phyloP scores from a whole-genome alignment of 2,797 vertebrate genomes.

The Notamacropus eugenii region DNA sequence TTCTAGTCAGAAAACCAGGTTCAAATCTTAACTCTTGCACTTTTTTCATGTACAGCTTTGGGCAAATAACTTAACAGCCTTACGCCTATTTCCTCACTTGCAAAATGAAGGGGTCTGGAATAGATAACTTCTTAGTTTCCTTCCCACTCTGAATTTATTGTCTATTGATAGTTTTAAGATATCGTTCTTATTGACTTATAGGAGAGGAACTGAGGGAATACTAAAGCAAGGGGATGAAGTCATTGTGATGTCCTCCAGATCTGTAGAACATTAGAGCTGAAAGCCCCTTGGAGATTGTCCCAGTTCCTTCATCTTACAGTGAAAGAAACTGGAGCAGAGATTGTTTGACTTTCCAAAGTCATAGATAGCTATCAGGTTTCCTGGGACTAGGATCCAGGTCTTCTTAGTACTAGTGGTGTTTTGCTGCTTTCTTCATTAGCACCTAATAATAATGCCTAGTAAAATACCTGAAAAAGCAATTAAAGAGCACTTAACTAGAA shows the following conservation, averaged over 20 bases:
- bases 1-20: no score
- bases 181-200: not conserved
- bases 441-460: not conserved
- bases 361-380: not conserved
- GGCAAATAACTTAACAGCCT: no score
- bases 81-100: no score
- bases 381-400: not conserved
- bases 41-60: no score
- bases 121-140: no score
- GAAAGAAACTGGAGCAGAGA: not conserved
- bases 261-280: not conserved
- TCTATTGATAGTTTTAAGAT: not conserved
- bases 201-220: not conserved
- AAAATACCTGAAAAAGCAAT: not conserved
- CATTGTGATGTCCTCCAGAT: not conserved
- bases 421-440: not conserved
- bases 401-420: not conserved
- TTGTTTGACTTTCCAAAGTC: not conserved
- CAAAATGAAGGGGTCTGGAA: no score
- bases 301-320: not conserved
- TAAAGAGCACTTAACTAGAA: not conserved
- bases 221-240: not conserved
- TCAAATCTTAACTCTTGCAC: no score
- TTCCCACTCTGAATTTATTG: no score
- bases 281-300: not conserved